These are phyloP conservation scores for Silurus aristotelis DNA, from an alignment of 2,797 vertebrate genomes.

Conservation along the genomic window DNA sequence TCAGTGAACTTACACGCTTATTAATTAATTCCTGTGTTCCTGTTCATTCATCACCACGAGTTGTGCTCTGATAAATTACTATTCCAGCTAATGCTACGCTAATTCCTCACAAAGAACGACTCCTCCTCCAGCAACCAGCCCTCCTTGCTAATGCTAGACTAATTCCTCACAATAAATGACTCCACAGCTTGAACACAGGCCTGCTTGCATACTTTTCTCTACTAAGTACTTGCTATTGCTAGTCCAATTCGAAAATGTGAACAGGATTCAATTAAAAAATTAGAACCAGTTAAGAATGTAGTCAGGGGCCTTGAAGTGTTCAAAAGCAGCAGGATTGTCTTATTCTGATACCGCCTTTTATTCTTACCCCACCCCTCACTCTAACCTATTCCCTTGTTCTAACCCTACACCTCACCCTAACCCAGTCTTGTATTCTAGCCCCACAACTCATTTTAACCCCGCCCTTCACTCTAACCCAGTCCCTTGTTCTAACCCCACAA, in stretches of 20 bases:
- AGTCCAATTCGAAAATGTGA: not conserved
- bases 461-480: too few relatives aligned
- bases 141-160: not conserved
- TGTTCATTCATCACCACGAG: constrained; percentile 64
- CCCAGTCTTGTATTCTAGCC: too few relatives aligned
- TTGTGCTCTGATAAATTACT: constrained; percentile 42
- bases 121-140: not conserved
- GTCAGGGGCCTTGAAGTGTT: not conserved
- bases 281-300: not conserved
- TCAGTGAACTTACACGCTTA: constrained; percentile 63
- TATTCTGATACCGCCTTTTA: not conserved
- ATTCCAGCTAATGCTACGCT: constrained; percentile 3
- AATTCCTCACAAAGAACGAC: constrained; percentile 4
- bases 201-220: not conserved
- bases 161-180: not conserved
- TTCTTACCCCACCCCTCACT: not conserved
- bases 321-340: not conserved
- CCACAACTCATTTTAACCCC: too few relatives aligned
- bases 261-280: not conserved
- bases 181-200: not conserved
- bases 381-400: not conserved
- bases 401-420: too few relatives aligned
- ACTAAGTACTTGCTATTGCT: too few relatives aligned
- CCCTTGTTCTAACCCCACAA: too few relatives aligned
- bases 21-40: constrained; percentile 65